phyloP scores from a whole-genome alignment of 1,140 invertebrate genomes.

The Cryptotermes secundus region DNA sequence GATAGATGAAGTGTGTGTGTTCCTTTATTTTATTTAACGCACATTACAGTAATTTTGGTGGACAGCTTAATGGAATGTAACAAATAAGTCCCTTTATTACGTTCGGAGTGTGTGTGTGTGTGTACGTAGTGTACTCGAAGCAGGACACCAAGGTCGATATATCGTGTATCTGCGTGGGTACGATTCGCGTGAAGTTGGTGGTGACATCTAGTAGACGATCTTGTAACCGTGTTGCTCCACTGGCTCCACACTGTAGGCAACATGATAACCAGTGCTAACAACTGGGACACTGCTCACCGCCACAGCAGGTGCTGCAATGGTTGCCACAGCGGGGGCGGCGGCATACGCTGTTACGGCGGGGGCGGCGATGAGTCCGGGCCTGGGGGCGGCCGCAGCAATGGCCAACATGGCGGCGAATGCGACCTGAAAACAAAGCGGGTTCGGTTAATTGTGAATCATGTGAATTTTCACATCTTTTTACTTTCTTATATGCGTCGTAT shows the following conservation, averaged over 20 bases:
- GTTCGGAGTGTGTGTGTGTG: too few species aligned
- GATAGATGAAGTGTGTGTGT: too few species aligned
- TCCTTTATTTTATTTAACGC: background rate
- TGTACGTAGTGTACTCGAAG: background rate
- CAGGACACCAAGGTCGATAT: background rate
- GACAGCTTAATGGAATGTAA: background rate
- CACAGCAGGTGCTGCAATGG: conserved; percentile 33
- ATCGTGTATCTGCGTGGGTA: too few species aligned
- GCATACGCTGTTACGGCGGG: conserved; percentile 38
- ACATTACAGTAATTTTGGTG: background rate
- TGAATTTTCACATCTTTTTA: too few species aligned
- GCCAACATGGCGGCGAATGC: conserved; percentile 29
- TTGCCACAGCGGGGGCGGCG: conserved; percentile 37
- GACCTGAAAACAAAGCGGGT: background rate
- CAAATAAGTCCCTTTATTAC: background rate
- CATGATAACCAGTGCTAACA: conserved; percentile 44
- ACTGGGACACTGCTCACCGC: conserved; percentile 35
- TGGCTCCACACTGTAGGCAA: conserved; percentile 47
- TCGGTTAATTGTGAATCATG: too few species aligned
- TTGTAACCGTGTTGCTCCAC: conserved; percentile 52
- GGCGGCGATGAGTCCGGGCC: conserved; percentile 42
- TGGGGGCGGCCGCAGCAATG: conserved; percentile 33
- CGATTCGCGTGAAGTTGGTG: conserved; percentile 44
- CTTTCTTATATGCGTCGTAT: too few species aligned
- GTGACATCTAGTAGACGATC: conserved; percentile 37